Evolutionary conservation across 2,888 invertebrate genomes (phyloP).

Genomic region (Ganaspis brasiliensis): DNA sequence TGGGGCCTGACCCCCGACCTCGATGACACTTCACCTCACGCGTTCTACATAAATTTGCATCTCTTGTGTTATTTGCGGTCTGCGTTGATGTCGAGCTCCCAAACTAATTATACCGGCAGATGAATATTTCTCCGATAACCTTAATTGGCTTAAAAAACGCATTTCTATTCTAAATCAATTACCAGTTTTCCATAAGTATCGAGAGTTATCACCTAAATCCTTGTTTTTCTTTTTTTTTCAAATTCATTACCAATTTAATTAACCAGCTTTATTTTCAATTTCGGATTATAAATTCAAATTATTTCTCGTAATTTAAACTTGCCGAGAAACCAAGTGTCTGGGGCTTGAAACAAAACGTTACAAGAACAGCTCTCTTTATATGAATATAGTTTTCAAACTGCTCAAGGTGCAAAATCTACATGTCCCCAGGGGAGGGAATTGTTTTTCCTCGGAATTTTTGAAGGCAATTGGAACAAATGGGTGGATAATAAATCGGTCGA

Average conservation of each 20-base stretch:
- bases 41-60: constrained; percentile 79
- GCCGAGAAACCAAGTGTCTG: too few species aligned
- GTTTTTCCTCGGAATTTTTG: not conserved
- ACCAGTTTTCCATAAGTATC: constrained; percentile 1
- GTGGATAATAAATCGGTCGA: constrained; percentile 47
- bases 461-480: constrained; percentile 54
- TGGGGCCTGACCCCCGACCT: constrained; percentile 69
- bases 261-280: not conserved
- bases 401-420: constrained; percentile 14
- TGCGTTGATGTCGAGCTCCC: constrained; percentile 47
- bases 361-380: too few species aligned
- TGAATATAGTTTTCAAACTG: too few species aligned
- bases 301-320: not conserved
- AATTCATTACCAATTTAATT: too few species aligned
- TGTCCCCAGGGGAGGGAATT: not conserved
- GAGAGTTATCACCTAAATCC: too few species aligned
- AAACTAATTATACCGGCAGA: constrained; percentile 66
- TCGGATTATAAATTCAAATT: not conserved
- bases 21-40: constrained; percentile 72
- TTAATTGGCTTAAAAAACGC: constrained; percentile 66
- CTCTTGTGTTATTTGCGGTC: constrained; percentile 64
- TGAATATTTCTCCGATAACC: constrained; percentile 72
- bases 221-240: not conserved
- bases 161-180: constrained; percentile 62
- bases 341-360: too few species aligned